These are phyloP conservation scores for Drosophila bocqueti DNA, from an alignment of 1,140 invertebrate genomes.

Conservation along the genomic window DNA sequence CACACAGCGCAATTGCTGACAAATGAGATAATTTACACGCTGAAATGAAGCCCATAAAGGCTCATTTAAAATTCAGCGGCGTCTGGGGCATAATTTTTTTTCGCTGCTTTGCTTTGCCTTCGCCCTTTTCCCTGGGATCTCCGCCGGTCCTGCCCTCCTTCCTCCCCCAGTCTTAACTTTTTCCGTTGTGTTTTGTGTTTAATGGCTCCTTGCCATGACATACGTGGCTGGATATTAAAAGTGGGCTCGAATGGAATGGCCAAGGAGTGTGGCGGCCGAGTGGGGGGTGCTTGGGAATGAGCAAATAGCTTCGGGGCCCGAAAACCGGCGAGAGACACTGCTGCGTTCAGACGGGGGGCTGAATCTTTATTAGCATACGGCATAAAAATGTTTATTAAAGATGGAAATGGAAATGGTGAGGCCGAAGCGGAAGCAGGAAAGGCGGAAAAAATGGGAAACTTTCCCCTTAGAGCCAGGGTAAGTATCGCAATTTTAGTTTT, in stretches of 20 bases:
- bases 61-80: constrained; percentile 84
- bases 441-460: constrained; percentile 25
- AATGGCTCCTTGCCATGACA: constrained; percentile 82
- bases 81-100: constrained; percentile 82
- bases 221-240: constrained; percentile 82
- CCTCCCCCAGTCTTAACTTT: constrained; percentile 5
- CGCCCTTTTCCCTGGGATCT: background rate
- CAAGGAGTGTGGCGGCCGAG: constrained; percentile 3
- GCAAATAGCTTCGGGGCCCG: constrained; percentile 44
- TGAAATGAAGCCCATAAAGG: constrained; percentile 84
- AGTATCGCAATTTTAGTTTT: constrained; percentile 67
- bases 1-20: constrained; percentile 78
- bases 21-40: constrained; percentile 84
- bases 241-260: constrained; percentile 12
- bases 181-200: constrained; percentile 68
- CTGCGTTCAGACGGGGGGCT: constrained; percentile 31
- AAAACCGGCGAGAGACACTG: constrained; percentile 57
- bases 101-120: constrained; percentile 66
- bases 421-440: constrained; percentile 32
- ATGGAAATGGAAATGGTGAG: constrained; percentile 57
- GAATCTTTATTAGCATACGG: constrained; percentile 84
- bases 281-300: constrained; percentile 21
- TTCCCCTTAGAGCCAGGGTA: constrained; percentile 17
- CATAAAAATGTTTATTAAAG: constrained; percentile 83
- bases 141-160: background rate